Conservation (phyloP, 2,113 vertebrate species). For the Engraulis encrasicolus region DNA sequence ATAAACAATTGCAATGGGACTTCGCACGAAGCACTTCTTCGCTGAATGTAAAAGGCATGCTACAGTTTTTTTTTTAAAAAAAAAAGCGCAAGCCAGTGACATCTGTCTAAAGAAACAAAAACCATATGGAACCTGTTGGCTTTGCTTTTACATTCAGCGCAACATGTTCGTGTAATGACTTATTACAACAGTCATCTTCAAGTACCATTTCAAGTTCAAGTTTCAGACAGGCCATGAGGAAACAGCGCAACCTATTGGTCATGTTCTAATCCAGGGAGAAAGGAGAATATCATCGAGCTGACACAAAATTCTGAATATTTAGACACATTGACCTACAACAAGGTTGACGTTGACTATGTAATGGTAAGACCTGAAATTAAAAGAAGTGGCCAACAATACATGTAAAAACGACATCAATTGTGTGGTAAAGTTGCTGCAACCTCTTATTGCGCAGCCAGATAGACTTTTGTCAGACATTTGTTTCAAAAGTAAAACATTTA, state of each 20-base stretch:
- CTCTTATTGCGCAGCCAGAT: not conserved
- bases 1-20: conserved; percentile 10
- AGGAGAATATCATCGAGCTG: not conserved
- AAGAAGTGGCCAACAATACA: not conserved
- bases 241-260: conserved; percentile 45
- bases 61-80: too few species aligned
- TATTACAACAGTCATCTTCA: not conserved
- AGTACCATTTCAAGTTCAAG: not conserved
- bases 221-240: conserved; percentile 8
- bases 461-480: too few species aligned
- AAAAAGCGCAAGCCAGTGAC: not conserved
- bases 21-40: not conserved
- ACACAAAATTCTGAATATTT: not conserved
- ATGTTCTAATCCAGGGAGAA: conserved; percentile 25
- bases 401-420: not conserved
- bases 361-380: not conserved
- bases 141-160: not conserved
- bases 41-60: not conserved
- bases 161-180: not conserved
- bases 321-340: not conserved
- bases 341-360: not conserved
- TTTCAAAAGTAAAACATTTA: too few species aligned
- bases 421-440: not conserved
- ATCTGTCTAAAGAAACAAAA: not conserved
- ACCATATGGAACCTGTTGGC: not conserved